Base-by-base conservation (phyloP, 1,140 invertebrate species). In the Phymastichus coffea region DNA sequence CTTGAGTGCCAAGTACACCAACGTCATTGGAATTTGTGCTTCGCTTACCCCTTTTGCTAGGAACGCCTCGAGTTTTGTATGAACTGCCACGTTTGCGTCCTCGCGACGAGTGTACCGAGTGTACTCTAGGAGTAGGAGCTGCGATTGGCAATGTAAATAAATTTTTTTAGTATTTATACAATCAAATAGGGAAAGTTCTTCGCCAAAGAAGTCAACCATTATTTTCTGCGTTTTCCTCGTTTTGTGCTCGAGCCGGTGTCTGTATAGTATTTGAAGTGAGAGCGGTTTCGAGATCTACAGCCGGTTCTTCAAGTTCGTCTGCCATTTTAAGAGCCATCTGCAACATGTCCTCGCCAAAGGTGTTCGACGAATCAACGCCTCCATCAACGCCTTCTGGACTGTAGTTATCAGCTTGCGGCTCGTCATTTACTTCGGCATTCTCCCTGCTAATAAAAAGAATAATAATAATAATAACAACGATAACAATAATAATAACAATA, bases 281-380 rank as follows among this genome's bases (percentile, higher is more conserved):
- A 17, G 87, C 86, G 15, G 87, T 85, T 73, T 91, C 88, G 23
- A 91, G 71, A 78, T 90, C 86, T 30, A 87, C 88, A 22, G 86
- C 87, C 52, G 88, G 84, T 61, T 89, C 88, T 52, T 91, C 87
- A 61, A 92, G 85, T 71, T 92, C 90, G 6, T 62, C 60, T 20
- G 91, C 91, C 89, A 94, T 93, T 76, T 92, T 90, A 1, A 94
- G 72, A 6, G 91, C 91, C 85, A 93, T 93, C 78, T 94, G 90
- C 1, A 94, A 76, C 82, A 94, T 88, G 70, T 94, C 91, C 59
- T 93, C 91, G 7, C 89, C 89, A 65, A 90, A 90, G 0, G 87
- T 82, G 66, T 88, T 88, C 67, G 84, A 86, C 2, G 82, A 79
- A 58, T 83, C 84, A 6, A 82, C 83, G 4, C 68, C 73, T 68